Base-by-base conservation (phyloP, 1,140 invertebrate genomes). In the Cydia fagiglandana region DNA sequence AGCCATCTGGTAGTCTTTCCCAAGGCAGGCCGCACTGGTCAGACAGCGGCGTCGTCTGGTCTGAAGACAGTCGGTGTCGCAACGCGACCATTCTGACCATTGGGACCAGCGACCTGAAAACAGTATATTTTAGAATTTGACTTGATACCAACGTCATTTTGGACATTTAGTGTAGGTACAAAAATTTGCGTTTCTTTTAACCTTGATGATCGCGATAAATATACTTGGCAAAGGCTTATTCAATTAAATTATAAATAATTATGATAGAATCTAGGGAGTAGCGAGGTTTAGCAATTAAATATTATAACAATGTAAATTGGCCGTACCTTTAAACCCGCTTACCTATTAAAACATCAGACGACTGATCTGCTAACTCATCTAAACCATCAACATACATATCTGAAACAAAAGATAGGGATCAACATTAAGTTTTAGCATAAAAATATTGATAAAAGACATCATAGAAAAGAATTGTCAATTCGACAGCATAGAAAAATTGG, bases 71-170 rank as follows among this genome's bases (percentile, higher is more conserved):
- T 98, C 97, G 28, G 95, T 94, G 80, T 96, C 96, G 86, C 98
- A 98, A 75, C 96, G 94, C 15, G 97, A 97, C 97, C 97, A 98
- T 6, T 96, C 94, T 2, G 97, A 96, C 97, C 97, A 98, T 82
- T 95, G 93, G 4, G 97, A 96, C 98, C 98, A 98, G 41, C 95
- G 93, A 66, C 93, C 93, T 90, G 81, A 77, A 83, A 73, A 77
- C n/a, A n/a, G 15, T 53, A 17, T 53, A 1, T 53, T 53, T 53
- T 53, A n/a, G 13, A 53, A 53, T 12, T 4, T 3, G 1, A 50
- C 4, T 15, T 50, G 9, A 45, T 45, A 10, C 7, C 41, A 45
- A 10, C 41, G 7, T 45, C 41, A 45, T 45, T 9, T 45, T 45
- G 41, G 7, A 10, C 9, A 45, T 45, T 13, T 45, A 34, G 30